These are phyloP conservation scores for Gopherus evgoodei DNA, from an alignment of 2,113 vertebrate species.

Conservation along the genomic window DNA sequence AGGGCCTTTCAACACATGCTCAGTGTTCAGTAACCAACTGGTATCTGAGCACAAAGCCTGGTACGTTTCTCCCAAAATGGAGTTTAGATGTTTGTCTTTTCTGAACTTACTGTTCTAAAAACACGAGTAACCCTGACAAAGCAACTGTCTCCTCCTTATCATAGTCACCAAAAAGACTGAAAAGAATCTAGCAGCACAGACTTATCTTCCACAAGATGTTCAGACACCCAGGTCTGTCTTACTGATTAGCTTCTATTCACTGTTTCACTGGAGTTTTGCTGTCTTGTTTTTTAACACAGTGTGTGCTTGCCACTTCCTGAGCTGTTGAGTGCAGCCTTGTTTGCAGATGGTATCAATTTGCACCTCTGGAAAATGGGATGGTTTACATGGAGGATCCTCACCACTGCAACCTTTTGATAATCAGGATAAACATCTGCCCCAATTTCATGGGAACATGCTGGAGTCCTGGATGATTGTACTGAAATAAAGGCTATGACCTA, in stretches of 20 bases:
- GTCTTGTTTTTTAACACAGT: conserved; percentile 55
- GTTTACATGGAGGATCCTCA: not conserved
- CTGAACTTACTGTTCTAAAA: conserved; percentile 61
- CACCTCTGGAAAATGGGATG: conserved; percentile 23
- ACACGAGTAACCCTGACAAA: conserved; percentile 67
- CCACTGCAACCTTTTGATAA: not conserved
- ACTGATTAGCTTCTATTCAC: conserved; percentile 66
- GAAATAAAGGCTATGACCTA: not conserved
- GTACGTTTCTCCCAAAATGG: conserved; percentile 67
- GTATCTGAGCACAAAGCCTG: conserved; percentile 40
- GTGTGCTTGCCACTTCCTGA: conserved; percentile 67
- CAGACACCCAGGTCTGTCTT: conserved; percentile 50
- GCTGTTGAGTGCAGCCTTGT: conserved; percentile 29
- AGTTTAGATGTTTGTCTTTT: conserved; percentile 80
- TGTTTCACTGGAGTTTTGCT: conserved; percentile 22
- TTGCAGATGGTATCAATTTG: conserved; percentile 9
- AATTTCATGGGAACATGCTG: not conserved
- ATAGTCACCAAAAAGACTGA: conserved; percentile 67
- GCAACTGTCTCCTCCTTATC: conserved; percentile 73
- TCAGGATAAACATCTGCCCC: not conserved
- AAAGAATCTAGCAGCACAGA: conserved; percentile 68
- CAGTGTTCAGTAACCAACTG: conserved; percentile 18
- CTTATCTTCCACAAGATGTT: conserved; percentile 71
- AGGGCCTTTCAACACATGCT: not conserved
- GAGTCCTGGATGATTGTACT: not conserved